Base-by-base conservation (phyloP, 2,113 vertebrate species). In the Ictidomys tridecemlineatus region DNA sequence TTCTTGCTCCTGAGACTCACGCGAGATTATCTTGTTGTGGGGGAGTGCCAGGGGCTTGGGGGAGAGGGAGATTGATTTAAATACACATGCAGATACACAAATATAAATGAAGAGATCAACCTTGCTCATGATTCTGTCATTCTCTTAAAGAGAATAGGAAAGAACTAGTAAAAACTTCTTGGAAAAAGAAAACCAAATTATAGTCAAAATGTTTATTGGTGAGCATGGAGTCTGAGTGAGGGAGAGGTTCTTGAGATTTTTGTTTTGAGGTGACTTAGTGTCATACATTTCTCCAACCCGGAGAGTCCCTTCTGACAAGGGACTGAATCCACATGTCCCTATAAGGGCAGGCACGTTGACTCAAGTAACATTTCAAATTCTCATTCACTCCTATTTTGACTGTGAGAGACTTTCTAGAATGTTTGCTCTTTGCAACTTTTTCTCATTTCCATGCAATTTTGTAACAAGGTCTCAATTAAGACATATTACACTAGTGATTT, bases 181-280 rank as follows among this genome's bases (percentile, higher is more conserved):
- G 26, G 61, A 32, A 88, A 82, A 88, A 79, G 45, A 80, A 91
- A 86, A 92, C 37, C 3, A 65, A 92, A 89, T 79, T 89, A 85
- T 1, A 79, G 4, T 67, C 34, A 48, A 13, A 73, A 94, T 48
- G 5, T 69, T 93, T 74, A 34, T 42, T 73, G 17, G 63, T 72
- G 37, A 94, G 78, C 4, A 63, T 13, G 63, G 51, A 77, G 56
- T 73, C 63, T 85, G 14, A 74, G n/a, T 7, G 17, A 80, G 45
- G 70, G 34, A 42, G 45, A 74, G 65, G 37, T 51, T 74, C 45
- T 45, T 89, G 56, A 65, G 69, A 73, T 58, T 13, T 3, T 48
- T 14, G 22, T 79, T 28, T 28, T n/a, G 5, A 56, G 2, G 7
- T 94, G n/a, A 94, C 37, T 32, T 88, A 30, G 42, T 56, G 84